Evolutionary conservation across 2,797 vertebrate species (phyloP).

Genomic region (Enteromius treurensis): DNA sequence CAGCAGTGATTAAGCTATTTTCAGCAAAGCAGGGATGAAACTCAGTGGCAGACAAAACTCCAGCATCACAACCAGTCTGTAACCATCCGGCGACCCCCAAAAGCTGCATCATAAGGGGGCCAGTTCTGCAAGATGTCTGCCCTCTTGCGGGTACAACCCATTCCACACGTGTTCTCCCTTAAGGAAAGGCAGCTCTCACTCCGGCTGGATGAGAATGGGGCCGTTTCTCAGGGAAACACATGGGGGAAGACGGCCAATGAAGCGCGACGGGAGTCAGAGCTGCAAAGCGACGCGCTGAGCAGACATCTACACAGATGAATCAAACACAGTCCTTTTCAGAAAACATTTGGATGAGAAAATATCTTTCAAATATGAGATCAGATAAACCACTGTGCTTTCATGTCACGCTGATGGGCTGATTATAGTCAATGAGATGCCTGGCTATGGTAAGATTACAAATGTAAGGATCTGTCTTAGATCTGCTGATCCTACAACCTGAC

Average conservation of each 20-base stretch:
- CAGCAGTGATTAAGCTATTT: slow-evolving; percentile 33
- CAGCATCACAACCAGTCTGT: neutral
- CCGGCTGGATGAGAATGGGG: slow-evolving; percentile 37
- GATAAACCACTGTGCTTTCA: neutral
- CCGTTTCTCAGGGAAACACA: neutral
- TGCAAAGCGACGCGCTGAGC: slow-evolving; percentile 40
- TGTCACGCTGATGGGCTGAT: neutral
- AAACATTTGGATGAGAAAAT: slow-evolving; percentile 1
- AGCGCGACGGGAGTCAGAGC: slow-evolving; percentile 43
- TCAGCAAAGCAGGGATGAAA: slow-evolving; percentile 30
- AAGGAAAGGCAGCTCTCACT: slow-evolving; percentile 41
- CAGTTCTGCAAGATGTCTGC: slow-evolving; percentile 4
- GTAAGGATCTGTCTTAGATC: too few species aligned
- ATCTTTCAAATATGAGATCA: slow-evolving; percentile 17
- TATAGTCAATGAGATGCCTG: slow-evolving; percentile 18
- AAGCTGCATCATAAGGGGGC: slow-evolving; percentile 27
- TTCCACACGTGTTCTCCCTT: slow-evolving; percentile 34
- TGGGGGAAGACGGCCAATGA: slow-evolving; percentile 36
- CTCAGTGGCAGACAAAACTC: slow-evolving; percentile 5
- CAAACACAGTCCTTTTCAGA: neutral
- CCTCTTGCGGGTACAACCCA: neutral
- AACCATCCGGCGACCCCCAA: slow-evolving; percentile 2
- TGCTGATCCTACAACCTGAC: too few species aligned
- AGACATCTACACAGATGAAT: slow-evolving; percentile 41
- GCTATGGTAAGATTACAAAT: neutral